These are phyloP conservation scores for Echeneis naucrates DNA, from an alignment of 2,797 vertebrate species.

Conservation along the genomic window DNA sequence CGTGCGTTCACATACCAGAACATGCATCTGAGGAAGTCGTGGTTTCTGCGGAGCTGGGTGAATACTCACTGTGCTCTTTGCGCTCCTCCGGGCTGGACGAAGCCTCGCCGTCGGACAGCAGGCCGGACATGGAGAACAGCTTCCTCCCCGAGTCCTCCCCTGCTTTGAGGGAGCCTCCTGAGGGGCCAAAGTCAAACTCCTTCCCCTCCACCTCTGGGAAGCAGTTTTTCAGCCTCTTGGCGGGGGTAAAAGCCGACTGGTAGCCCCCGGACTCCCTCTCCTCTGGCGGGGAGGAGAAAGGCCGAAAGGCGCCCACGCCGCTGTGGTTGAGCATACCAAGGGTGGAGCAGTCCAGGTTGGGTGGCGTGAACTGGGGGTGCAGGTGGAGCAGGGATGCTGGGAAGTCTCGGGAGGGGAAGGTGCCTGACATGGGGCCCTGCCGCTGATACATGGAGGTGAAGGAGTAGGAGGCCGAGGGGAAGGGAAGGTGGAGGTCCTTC, in stretches of 20 bases:
- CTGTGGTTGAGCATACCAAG: constrained; percentile 97
- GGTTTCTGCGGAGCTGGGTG: constrained; percentile 7
- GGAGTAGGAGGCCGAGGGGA: constrained; percentile 96
- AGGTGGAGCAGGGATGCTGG: constrained; percentile 96
- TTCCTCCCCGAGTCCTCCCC: constrained; percentile 95
- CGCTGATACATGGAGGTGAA: constrained; percentile 99
- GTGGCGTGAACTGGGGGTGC: constrained; percentile 96
- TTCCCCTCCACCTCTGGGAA: constrained; percentile 96
- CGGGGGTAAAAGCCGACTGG: constrained; percentile 96
- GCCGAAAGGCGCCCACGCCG: constrained; percentile 95
- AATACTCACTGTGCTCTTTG: constrained; percentile 96
- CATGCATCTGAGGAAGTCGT: background rate
- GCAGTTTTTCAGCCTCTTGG: constrained; percentile 97
- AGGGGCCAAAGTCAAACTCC: constrained; percentile 96
- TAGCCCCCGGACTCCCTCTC: constrained; percentile 94
- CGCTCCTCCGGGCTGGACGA: constrained; percentile 95
- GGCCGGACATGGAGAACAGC: constrained; percentile 96
- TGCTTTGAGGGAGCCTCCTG: constrained; percentile 89
- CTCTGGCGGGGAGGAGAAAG: constrained; percentile 93
- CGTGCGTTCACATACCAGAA: background rate
- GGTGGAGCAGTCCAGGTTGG: constrained; percentile 96
- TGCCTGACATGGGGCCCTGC: constrained; percentile 92
- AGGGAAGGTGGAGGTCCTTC: constrained; percentile 97
- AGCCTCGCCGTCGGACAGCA: constrained; percentile 94
- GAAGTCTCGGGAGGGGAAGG: constrained; percentile 95